Conservation (phyloP, 2,113 vertebrate genomes). For the Chrysemys picta region DNA sequence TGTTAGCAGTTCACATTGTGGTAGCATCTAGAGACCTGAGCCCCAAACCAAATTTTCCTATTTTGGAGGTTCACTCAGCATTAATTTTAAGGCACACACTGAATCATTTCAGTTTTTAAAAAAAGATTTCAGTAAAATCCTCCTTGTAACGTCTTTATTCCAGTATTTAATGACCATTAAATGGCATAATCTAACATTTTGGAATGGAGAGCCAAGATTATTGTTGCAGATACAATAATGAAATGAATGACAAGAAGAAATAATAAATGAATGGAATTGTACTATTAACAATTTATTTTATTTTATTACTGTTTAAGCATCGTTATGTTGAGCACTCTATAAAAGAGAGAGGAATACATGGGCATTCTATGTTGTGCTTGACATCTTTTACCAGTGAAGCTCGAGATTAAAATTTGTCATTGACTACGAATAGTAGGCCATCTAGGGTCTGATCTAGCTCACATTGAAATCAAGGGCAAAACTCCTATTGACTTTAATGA, state of each 20-base stretch:
- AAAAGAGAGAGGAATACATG: rapidly evolving
- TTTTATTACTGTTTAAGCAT: neutral
- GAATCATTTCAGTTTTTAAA: neutral
- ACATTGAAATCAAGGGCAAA: neutral
- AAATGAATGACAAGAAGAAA: conserved; percentile 3
- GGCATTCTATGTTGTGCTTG: neutral
- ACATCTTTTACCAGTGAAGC: neutral
- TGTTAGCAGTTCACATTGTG: neutral
- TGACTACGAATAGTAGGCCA: rapidly evolving
- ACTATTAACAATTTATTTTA: neutral
- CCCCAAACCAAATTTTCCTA: rapidly evolving
- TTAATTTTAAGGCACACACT: neutral
- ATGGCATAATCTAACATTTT: conserved; percentile 31
- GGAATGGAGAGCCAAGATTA: conserved; percentile 38
- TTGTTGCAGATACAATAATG: conserved; percentile 48
- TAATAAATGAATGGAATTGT: neutral
- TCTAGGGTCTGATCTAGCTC: neutral
- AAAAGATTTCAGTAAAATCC: conserved; percentile 38
- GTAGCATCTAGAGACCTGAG: neutral
- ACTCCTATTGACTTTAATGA: neutral
- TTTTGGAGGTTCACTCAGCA: neutral
- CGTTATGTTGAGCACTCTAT: neutral
- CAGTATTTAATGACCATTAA: conserved; percentile 52
- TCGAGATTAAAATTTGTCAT: neutral
- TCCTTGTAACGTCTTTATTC: conserved; percentile 34